These are phyloP conservation scores for Heterotilapia buettikoferi DNA, from an alignment of 2,113 vertebrate species.

Conservation along the genomic window DNA sequence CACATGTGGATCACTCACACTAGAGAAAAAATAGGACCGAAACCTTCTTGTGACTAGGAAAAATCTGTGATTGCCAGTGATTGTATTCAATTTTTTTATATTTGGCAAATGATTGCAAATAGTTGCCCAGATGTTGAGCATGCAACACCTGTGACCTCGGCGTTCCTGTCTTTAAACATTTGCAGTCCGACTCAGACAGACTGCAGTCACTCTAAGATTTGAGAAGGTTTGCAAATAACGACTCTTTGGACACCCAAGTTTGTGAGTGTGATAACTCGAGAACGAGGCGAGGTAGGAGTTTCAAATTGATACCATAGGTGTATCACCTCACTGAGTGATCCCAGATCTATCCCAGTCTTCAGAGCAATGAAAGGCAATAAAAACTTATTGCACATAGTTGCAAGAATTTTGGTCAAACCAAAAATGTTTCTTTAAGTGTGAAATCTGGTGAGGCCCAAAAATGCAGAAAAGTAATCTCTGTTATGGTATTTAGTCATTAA, in stretches of 20 bases:
- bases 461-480: background rate
- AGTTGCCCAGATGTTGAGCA: background rate
- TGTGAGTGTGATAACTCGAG: background rate
- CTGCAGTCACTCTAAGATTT: background rate
- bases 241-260: background rate
- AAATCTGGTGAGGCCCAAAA: background rate
- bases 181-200: background rate
- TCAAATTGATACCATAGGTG: background rate
- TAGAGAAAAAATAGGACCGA: background rate
- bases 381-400: background rate
- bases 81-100: background rate
- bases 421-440: background rate
- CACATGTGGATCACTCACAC: background rate
- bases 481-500: background rate
- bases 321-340: background rate
- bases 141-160: background rate
- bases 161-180: background rate
- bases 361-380: background rate
- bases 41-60: background rate
- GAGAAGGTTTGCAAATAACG: background rate
- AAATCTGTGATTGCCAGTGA: background rate
- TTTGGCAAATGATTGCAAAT: background rate
- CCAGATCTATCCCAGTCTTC: background rate
- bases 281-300: background rate
- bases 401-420: background rate